phyloP scores from a whole-genome alignment of 2,888 invertebrate species.

The Nysson spinosus region DNA sequence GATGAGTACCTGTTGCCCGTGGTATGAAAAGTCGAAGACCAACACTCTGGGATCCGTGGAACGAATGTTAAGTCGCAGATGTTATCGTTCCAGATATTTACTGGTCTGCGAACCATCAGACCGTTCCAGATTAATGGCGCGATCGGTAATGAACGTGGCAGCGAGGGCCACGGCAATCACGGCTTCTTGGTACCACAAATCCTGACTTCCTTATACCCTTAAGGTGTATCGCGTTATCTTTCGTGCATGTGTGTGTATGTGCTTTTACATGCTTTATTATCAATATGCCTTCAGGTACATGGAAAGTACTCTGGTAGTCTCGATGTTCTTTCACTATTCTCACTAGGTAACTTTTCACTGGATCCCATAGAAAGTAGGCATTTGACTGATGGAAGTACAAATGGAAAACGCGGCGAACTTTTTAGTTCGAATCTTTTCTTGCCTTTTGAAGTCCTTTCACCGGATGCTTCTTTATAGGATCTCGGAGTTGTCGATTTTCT shows the following conservation, averaged over 20 bases:
- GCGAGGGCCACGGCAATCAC: conserved; percentile 65
- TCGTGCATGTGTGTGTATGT: conserved; percentile 25
- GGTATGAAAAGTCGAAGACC: conserved; percentile 53
- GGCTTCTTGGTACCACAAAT: conserved; percentile 66
- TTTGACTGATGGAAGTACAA: too few species aligned
- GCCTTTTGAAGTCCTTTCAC: background rate
- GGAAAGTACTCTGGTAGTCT: background rate
- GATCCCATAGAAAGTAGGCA: too few species aligned
- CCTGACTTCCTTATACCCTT: conserved; percentile 54
- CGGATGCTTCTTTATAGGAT: background rate
- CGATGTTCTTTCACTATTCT: background rate
- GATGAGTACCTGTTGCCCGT: conserved; percentile 37
- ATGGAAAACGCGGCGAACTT: background rate
- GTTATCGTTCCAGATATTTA: conserved; percentile 72
- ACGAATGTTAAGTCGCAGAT: conserved; percentile 66
- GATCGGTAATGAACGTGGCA: conserved; percentile 72
- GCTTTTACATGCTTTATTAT: conserved; percentile 57
- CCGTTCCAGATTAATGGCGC: conserved; percentile 71
- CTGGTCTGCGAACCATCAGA: conserved; percentile 66
- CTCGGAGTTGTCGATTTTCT: background rate
- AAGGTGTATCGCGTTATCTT: conserved; percentile 53
- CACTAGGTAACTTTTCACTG: too few species aligned
- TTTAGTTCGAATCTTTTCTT: background rate
- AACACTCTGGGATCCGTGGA: conserved; percentile 48
- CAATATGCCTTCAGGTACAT: conserved; percentile 32